phyloP scores from a whole-genome alignment of 2,797 vertebrate genomes.

The Protosalanx chinensis region DNA sequence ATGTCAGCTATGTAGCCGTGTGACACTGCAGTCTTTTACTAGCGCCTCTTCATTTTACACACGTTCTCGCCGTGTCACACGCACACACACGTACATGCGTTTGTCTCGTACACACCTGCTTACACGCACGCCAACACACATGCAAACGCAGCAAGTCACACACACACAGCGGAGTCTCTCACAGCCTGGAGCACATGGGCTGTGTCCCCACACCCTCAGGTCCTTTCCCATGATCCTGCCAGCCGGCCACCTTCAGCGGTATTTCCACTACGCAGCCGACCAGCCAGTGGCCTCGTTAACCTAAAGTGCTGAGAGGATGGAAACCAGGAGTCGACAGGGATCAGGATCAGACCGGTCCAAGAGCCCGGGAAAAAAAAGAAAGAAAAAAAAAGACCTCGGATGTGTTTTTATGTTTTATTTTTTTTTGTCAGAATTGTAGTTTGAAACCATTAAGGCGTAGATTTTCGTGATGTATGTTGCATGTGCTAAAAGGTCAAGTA shows the following conservation, averaged over 20 bases:
- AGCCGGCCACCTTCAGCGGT: background rate
- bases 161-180: background rate
- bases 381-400: background rate
- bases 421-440: background rate
- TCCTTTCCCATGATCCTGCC: conserved; percentile 6
- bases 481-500: background rate
- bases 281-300: conserved; percentile 13
- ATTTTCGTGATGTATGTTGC: background rate
- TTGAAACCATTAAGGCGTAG: background rate
- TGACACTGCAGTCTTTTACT: conserved; percentile 60
- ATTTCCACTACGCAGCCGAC: background rate
- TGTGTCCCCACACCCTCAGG: background rate
- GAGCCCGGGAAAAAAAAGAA: background rate
- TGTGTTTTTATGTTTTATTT: background rate
- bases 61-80: background rate
- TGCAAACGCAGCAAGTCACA: background rate
- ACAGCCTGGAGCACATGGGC: background rate
- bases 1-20: conserved; percentile 57
- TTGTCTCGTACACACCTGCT: background rate
- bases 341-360: conserved; percentile 35
- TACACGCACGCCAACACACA: conserved; percentile 35
- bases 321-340: conserved; percentile 26
- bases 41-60: conserved; percentile 2
- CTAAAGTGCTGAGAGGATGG: conserved; percentile 29
- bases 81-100: background rate